Evolutionary conservation across 2,797 vertebrate species (phyloP).

Genomic region (Simalia tracyae): DNA sequence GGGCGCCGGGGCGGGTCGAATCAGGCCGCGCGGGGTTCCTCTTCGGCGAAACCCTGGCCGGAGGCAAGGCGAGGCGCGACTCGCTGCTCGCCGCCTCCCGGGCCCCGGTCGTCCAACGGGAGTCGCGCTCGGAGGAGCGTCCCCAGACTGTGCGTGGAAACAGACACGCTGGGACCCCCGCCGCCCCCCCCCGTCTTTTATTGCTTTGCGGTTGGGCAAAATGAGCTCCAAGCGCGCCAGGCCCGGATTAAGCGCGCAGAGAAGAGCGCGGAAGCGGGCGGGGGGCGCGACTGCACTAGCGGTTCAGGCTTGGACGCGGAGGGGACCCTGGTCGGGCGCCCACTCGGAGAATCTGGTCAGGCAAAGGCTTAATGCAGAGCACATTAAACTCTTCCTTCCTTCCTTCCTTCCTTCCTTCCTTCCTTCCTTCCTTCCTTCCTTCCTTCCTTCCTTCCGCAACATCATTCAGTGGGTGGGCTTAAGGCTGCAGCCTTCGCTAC

Average conservation of each 20-base stretch:
- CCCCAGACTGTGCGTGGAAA: not conserved
- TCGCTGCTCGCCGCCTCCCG: not conserved
- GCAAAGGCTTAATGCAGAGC: not conserved
- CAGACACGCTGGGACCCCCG: not conserved
- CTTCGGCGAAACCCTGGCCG: not conserved
- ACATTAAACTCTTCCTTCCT: not conserved
- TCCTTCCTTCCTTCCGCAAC: not conserved
- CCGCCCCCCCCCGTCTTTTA: accelerated
- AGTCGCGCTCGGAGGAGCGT: not conserved
- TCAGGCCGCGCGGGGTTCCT: not conserved
- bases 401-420: too few species aligned
- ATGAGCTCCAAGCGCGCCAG: not conserved
- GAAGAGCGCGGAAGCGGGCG: not conserved
- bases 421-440: not conserved
- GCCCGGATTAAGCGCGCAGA: too few species aligned
- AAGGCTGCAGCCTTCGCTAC: too few species aligned
- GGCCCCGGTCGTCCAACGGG: too few species aligned
- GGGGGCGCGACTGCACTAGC: not conserved
- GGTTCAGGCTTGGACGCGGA: not conserved
- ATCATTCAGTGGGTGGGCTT: not conserved
- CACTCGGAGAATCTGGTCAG: not conserved
- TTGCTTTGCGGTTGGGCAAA: not conserved
- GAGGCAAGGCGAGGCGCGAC: not conserved
- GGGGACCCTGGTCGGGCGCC: not conserved
- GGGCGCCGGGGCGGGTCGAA: not conserved